Evolutionary conservation across 2,888 invertebrate species (phyloP).

Genomic region (Parnassius apollo): DNA sequence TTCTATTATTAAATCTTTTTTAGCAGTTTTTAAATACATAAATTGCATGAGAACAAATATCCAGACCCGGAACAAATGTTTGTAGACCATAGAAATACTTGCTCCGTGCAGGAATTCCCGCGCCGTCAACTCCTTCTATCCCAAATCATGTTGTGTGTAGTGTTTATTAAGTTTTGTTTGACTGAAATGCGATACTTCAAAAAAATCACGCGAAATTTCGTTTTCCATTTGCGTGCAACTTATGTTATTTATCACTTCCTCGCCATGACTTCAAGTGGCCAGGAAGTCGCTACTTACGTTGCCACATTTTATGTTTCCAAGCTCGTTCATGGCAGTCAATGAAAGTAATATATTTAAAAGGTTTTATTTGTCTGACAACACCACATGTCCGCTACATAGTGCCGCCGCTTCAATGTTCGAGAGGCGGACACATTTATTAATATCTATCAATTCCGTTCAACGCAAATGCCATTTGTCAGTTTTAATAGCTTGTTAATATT

Average conservation of each 20-base stretch:
- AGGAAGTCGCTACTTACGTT: conserved; percentile 44
- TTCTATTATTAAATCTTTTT: too few species aligned
- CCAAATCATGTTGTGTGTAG: too few species aligned
- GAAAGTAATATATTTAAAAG: conserved; percentile 26
- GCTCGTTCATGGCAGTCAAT: conserved; percentile 18
- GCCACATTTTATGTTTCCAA: conserved; percentile 23
- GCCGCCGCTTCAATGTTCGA: conserved; percentile 7
- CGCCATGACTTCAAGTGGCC: conserved; percentile 35
- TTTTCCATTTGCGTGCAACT: conserved; percentile 31
- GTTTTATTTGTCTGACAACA: conserved; percentile 14
- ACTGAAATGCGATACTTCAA: neutral
- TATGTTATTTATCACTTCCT: conserved; percentile 45
- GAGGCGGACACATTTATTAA: conserved; percentile 23
- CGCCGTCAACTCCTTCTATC: too few species aligned
- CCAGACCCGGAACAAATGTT: too few species aligned
- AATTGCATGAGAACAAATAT: too few species aligned
- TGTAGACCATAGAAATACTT: neutral
- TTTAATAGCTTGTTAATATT: conserved; percentile 6
- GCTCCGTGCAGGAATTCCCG: too few species aligned
- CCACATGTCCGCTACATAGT: conserved; percentile 19
- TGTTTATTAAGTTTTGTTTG: neutral
- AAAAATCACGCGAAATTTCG: conserved; percentile 12
- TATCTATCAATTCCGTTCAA: conserved; percentile 13
- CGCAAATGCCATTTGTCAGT: conserved; percentile 7
- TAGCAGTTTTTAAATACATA: too few species aligned